Evolutionary conservation across 2,888 invertebrate species (phyloP).

Genomic region (Aphrophora alni): DNA sequence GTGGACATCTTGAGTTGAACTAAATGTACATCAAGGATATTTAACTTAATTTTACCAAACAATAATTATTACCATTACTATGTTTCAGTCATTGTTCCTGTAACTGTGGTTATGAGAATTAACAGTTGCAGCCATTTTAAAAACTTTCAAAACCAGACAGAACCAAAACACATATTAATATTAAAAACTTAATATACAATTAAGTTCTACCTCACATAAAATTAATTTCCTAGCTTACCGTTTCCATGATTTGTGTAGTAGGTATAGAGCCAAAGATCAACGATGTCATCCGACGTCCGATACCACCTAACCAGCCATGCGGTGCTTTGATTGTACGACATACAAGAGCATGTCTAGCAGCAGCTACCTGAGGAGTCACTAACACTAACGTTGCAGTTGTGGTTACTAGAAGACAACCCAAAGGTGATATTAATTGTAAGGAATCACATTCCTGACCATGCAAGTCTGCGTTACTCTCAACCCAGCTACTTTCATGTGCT

Average conservation of each 20-base stretch:
- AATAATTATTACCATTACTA: no score
- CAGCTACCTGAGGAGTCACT: conserved; percentile 62
- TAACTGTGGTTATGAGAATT: no score
- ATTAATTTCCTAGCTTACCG: no score
- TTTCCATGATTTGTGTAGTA: conserved; percentile 64
- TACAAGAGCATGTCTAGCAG: conserved; percentile 71
- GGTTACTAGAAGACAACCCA: conserved; percentile 85
- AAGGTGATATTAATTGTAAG: conserved; percentile 69
- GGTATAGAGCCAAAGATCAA: conserved; percentile 72
- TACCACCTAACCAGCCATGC: conserved; percentile 82
- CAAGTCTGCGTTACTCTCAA: conserved; percentile 84
- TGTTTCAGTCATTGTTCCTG: no score
- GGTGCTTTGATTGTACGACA: conserved; percentile 69
- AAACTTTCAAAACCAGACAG: no score
- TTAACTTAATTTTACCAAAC: no score
- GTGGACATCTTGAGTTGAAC: no score
- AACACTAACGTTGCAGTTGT: conserved; percentile 88
- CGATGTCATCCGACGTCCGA: conserved; percentile 80
- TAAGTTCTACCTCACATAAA: no score
- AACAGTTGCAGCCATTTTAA: no score
- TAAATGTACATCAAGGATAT: no score
- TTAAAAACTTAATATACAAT: no score
- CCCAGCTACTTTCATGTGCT: conserved; percentile 83
- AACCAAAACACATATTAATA: no score
- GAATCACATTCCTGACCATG: conserved; percentile 84